A percentile compares a stretch with the other conserved stretches of the same genome.
These are phyloP conservation scores for Arrhamphus sclerolepis DNA, from an alignment of 2,797 vertebrate genomes.

Conservation along the genomic window DNA sequence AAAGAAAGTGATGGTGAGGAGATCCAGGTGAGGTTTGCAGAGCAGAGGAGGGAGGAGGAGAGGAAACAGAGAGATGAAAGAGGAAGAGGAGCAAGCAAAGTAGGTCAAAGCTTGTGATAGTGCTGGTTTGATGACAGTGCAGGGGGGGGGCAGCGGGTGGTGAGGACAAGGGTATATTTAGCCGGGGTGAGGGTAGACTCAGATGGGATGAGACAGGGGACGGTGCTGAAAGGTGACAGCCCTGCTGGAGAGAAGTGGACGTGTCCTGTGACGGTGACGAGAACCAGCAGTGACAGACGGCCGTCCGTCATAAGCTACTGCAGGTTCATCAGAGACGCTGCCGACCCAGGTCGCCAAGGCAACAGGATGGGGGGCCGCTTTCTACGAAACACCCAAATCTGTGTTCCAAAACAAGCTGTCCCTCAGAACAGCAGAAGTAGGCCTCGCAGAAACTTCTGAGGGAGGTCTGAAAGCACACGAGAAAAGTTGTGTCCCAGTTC, in stretches of 20 bases:
- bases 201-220: conserved; percentile 40
- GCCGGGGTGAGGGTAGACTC: conserved; percentile 43
- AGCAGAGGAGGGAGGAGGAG: conserved; percentile 12
- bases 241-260: conserved; percentile 36
- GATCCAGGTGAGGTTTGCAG: conserved; percentile 49
- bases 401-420: too few species aligned
- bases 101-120: conserved; percentile 71
- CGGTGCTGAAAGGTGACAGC: conserved; percentile 55
- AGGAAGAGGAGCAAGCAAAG: conserved; percentile 46
- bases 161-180: conserved; percentile 60
- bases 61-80: conserved; percentile 4
- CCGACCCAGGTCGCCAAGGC: conserved; percentile 8
- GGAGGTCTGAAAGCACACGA: too few species aligned
- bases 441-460: too few species aligned
- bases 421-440: too few species aligned
- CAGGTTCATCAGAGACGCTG: conserved; percentile 27
- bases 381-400: too few species aligned
- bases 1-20: conserved; percentile 17
- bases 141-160: conserved; percentile 10
- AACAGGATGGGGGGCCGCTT: too few species aligned
- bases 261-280: conserved; percentile 32
- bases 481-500: too few species aligned
- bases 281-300: conserved; percentile 17
- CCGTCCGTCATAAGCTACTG: conserved; percentile 44
- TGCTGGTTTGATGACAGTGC: conserved; percentile 17